Base-by-base conservation (phyloP, 2,113 vertebrate species). In the cat (Felis catus) region DNA sequence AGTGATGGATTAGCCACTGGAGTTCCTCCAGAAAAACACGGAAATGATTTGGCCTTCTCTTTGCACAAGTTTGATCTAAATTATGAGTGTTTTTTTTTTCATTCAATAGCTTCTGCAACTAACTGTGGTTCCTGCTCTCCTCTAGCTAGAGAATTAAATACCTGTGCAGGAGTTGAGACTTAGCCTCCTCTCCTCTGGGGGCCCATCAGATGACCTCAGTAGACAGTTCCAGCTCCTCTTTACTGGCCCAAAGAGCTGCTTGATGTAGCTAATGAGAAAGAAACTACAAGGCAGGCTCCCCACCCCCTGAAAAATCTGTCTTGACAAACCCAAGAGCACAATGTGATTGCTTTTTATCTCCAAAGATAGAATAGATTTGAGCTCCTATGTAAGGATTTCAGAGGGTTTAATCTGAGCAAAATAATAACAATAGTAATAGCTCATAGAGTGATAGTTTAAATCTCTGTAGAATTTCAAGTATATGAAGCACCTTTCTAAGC, bases 1-100 rank as follows among this genome's bases (percentile, higher is more conserved):
- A 94, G 97, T 98, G 98, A 98, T 97, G 93, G 96, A 98, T 97
- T 95, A 97, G 93, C 97, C 96, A 98, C 97, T 87, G 84, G 96
- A 98, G 89, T 83, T 97, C 89, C 16, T 97, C 96, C 85, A 76
- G 81, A 74, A 96, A 94, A 97, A 97, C 88, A 97, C 76, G 81
- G 93, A 97, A 94, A 96, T 97, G 97, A 93, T 95, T 98, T 98
- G 29, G 89, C 45, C 36, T 78, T 97, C 92, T 93, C 87, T 97
- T 97, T 97, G 97, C 97, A 94, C 79, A 98, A 98, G 86, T 98
- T 98, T 98, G 94, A 97, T 91, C 89, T 96, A 97, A 97, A 98
- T 78, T 66, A 97, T 97, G 95, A 93, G 93, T 93, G 84, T 90
- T 23, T 58, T 58, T 55, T 61, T 23, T 61, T 23, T 96, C 93